Base-by-base conservation (phyloP, 2,888 invertebrate genomes). In the Boloria euphrosyne region DNA sequence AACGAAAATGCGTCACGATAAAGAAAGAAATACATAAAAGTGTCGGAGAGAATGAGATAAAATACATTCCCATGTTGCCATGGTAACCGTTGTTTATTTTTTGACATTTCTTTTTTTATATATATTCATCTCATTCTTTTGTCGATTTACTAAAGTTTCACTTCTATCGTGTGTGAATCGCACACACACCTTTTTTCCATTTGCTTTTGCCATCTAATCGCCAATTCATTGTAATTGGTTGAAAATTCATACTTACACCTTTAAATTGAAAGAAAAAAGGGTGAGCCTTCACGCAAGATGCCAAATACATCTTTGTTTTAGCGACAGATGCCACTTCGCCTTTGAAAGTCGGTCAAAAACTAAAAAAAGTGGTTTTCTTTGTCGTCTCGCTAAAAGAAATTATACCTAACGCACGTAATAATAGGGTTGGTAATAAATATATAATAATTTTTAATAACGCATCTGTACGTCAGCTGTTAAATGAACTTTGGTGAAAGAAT, bases 401-500 rank as follows among this genome's bases (percentile, higher is more conserved):
- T 58, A 16, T 13, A 47, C 44, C 27, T 16, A 18, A 14, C 27
- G 0, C 1, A 16, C 16, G 10, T 27, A 0, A 4, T 2, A 13
- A 44, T 55, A 55, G 55, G 18, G 55, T 14, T 44, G n/a, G 18
- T 14, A 18, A 6, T 44, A 4, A 10, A 10, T 14, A 43, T 55
- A 27, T 4, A 1, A 5, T 16, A 10, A 13, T 18, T 18, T 18
- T 44, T 18, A 14, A 55, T 18, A 18, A 55, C 17, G 13, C 55
- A 55, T 43, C 55, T 55, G 55, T 55, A 38, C 43, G 44, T 55
- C 55, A 55, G 43, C 55, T 55, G 55, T 55, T 55, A 18, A 43
- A 43, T 44, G 18, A 44, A 55, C 17, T 44, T 55, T 55, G 7
- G 18, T 38, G 38, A 38, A 44, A 17, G 38, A 38, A 13, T 44